Percentiles rank a stretch among this genome's conserved stretches.
These are phyloP conservation scores for Psix sp. DNA, from an alignment of 1,140 invertebrate genomes.

Conservation along the genomic window DNA sequence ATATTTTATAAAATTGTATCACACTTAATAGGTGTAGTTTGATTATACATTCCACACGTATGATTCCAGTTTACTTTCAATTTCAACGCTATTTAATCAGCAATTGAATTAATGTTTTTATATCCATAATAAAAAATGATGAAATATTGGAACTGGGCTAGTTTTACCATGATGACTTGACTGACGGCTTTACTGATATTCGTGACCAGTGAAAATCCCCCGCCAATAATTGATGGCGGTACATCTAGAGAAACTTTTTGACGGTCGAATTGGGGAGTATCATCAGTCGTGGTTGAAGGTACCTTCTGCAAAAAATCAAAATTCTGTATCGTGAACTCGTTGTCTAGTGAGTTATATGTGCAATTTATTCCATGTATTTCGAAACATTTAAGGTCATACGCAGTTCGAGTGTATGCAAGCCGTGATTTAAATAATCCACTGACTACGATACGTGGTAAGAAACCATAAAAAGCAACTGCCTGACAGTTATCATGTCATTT, in stretches of 20 bases:
- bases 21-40: too few relatives aligned
- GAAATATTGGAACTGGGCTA: not conserved
- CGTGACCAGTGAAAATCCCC: slow-evolving; percentile 84
- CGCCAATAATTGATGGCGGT: slow-evolving; percentile 82
- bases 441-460: slow-evolving; percentile 19
- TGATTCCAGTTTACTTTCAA: too few relatives aligned
- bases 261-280: slow-evolving; percentile 83
- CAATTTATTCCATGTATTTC: slow-evolving; percentile 20
- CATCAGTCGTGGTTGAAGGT: slow-evolving; percentile 78
- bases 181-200: slow-evolving; percentile 82
- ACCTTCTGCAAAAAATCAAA: slow-evolving; percentile 59
- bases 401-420: slow-evolving; percentile 16
- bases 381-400: slow-evolving; percentile 17
- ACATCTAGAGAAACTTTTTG: slow-evolving; percentile 81
- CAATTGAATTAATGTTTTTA: too few relatives aligned
- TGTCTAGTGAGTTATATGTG: not conserved
- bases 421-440: slow-evolving; percentile 24
- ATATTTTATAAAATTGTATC: too few relatives aligned
- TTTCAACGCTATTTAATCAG: too few relatives aligned
- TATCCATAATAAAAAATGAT: not conserved
- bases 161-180: slow-evolving; percentile 81
- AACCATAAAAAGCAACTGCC: slow-evolving; percentile 7
- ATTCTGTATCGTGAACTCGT: slow-evolving; percentile 26
- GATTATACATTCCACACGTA: too few relatives aligned
- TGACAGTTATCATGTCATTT: slow-evolving; percentile 28